A percentile compares a stretch with the other conserved stretches of the same genome.
phyloP scores from a whole-genome alignment of 2,113 vertebrate species.

The Leucoraja erinaceus region DNA sequence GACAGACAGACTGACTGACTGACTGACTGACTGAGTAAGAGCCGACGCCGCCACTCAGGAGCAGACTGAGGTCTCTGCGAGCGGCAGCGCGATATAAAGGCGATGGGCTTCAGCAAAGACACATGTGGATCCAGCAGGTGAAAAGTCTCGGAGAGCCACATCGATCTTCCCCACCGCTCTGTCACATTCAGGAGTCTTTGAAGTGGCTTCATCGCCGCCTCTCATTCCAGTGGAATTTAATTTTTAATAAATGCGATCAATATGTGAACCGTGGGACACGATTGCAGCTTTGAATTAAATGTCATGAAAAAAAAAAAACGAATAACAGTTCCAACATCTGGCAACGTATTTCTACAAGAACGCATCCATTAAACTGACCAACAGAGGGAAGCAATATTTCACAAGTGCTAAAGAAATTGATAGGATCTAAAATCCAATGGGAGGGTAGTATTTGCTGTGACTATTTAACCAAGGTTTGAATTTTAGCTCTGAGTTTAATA shows the following conservation, averaged over 20 bases:
- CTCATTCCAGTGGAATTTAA: constrained; percentile 26
- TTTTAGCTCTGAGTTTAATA: background rate
- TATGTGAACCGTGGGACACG: background rate
- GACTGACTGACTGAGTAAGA: background rate
- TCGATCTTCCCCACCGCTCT: background rate
- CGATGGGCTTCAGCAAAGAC: constrained; percentile 26
- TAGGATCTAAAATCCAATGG: background rate
- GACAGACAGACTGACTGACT: too few relatives aligned
- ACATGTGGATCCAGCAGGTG: constrained; percentile 41
- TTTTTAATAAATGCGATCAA: constrained; percentile 29
- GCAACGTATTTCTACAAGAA: background rate
- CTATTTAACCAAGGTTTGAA: background rate
- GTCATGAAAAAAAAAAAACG: background rate
- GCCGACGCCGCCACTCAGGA: background rate
- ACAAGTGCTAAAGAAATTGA: background rate
- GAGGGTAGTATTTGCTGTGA: background rate
- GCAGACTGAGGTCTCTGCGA: background rate
- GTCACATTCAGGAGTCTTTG: background rate
- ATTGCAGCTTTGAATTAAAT: constrained; percentile 35
- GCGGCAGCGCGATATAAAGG: constrained; percentile 3
- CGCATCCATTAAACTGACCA: background rate
- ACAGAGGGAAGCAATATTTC: background rate
- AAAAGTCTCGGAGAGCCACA: background rate
- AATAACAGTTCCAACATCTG: background rate
- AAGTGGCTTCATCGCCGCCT: background rate